Evolutionary conservation across 2,113 vertebrate species (phyloP), one percentile per base, ranked within the genome.

Genomic region (Coptodon rendalli): DNA sequence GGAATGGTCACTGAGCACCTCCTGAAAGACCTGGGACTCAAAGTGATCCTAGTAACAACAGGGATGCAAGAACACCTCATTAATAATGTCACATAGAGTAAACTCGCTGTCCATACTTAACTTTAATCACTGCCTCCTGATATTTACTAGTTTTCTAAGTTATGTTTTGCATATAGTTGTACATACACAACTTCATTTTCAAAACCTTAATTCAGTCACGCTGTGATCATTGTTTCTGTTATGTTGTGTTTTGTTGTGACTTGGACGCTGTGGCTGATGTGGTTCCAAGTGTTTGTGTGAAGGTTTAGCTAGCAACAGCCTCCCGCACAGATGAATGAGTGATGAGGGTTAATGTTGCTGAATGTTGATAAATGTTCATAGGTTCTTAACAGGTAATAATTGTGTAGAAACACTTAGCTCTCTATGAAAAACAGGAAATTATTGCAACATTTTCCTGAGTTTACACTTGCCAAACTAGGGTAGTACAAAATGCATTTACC

Each of bases 291-390:
- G 36, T 71, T 71, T 71, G n/a, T 43, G 66, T 71, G 22, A 24
- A 0, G 6, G 5, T 1, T 71, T 1, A 71, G 66, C 7, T 71
- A 2, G 38, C 66, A 43, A 9, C 63, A 68, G 10, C 34, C 61
- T 57, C 11, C 54, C 38, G 63, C 11, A 22, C 34, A 5, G 34
- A 13, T 22, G 31, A 68, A 6, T 61, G 31, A 68, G 4, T 61
- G 57, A 31, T 31, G 14, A 38, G 17, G 31, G 4, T 38, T 13
- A 53, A 53, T 53, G 54, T 13, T 56, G 53, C 11, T 56, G 1
- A 61, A 61, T 34, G 59, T 10, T 34, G 1, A 4, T 36, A 34
- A 63, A 63, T 36, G 59, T 12, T 34, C 2, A 19, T 63, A n/a
- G 61, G 12, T 36, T 63, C 16, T 63, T 66, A 66, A 7, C 31